phyloP scores from a whole-genome alignment of 2,113 vertebrate genomes.

The Pteropus alecto region DNA sequence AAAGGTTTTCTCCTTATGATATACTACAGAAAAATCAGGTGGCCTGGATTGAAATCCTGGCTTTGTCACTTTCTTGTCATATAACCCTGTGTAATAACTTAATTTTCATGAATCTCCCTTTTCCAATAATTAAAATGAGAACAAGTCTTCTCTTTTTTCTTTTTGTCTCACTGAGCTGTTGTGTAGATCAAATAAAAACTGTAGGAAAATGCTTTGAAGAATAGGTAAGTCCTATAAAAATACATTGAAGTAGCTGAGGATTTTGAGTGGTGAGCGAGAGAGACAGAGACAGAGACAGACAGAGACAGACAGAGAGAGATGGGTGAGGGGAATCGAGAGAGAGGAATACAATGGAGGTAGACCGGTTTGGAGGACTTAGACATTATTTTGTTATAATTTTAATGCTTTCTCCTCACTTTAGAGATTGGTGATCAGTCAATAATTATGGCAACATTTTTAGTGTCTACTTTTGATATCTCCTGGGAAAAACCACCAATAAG shows the following conservation, averaged over 20 bases:
- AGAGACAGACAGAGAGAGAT: not conserved
- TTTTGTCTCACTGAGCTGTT: not conserved
- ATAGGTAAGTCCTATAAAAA: not conserved
- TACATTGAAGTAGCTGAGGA: not conserved
- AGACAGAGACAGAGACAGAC: not conserved
- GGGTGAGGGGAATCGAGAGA: not conserved
- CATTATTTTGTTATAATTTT: not conserved
- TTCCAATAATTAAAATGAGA: not conserved
- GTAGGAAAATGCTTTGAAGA: slow-evolving; percentile 8
- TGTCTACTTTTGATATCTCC: not conserved
- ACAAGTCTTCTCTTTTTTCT: not conserved
- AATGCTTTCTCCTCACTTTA: not conserved
- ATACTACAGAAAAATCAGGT: not conserved
- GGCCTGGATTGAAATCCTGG: not conserved
- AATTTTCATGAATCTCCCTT: not conserved
- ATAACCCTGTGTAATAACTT: not conserved
- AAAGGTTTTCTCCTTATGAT: not conserved
- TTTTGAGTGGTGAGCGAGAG: not conserved
- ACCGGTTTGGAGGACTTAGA: not conserved
- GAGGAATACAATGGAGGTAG: not conserved
- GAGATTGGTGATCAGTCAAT: not conserved
- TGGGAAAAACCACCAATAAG: not conserved
- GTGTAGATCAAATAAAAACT: not conserved
- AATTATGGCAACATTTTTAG: not conserved
- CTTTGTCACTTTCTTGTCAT: not conserved